Evolutionary conservation across 2,888 invertebrate genomes (phyloP).

Genomic region (Pyrrhia umbra): DNA sequence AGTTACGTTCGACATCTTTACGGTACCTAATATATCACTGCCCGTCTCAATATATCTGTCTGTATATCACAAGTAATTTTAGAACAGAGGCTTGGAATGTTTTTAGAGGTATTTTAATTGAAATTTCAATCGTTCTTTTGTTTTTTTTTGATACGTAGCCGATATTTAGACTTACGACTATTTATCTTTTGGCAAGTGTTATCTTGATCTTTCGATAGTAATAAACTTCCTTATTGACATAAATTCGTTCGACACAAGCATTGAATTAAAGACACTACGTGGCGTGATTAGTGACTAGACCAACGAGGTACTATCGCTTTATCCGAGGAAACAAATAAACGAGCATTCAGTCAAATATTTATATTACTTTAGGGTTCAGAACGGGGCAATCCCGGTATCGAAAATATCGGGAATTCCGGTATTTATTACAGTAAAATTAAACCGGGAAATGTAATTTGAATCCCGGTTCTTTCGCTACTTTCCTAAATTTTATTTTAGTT

Average conservation of each 20-base stretch:
- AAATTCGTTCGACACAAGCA: not conserved
- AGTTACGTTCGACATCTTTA: constrained; percentile 36
- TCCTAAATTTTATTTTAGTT: too few species aligned
- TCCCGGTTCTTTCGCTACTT: too few species aligned
- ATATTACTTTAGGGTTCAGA: too few species aligned
- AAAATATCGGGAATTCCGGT: too few species aligned
- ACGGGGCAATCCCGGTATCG: too few species aligned
- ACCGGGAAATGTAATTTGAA: too few species aligned
- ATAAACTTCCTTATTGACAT: not conserved
- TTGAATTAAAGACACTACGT: not conserved
- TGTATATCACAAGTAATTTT: constrained; percentile 44
- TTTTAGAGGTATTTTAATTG: constrained; percentile 34
- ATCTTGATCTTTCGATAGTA: not conserved
- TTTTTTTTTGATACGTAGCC: too few species aligned
- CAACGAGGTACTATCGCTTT: not conserved
- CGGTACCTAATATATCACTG: constrained; percentile 28
- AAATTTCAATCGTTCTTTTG: constrained; percentile 16
- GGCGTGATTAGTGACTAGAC: not conserved
- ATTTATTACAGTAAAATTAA: too few species aligned
- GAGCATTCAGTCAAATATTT: constrained; percentile 15
- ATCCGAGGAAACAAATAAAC: constrained; percentile 26
- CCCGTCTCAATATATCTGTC: constrained; percentile 10
- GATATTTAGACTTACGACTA: too few species aligned
- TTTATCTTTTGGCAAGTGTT: too few species aligned
- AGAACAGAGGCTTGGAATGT: constrained; percentile 29